A percentile compares a stretch with the other conserved stretches of the same genome.
Evolutionary conservation across 2,113 vertebrate genomes (phyloP).

Genomic region (Pavo muticus): DNA sequence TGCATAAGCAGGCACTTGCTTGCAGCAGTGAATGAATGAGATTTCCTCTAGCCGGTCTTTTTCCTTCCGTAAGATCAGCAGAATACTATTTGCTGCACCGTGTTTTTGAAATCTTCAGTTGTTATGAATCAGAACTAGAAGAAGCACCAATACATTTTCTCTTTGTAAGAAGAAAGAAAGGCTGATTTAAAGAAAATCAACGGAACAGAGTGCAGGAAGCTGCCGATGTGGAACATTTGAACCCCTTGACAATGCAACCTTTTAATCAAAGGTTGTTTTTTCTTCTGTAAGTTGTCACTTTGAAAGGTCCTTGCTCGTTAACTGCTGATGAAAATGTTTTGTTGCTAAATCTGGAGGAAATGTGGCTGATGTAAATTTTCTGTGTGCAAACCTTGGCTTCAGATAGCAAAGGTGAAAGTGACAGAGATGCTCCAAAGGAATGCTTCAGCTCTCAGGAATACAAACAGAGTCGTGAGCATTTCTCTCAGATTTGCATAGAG

Average conservation of each 20-base stretch:
- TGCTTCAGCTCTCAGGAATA: neutral
- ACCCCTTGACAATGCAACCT: neutral
- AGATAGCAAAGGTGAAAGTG: neutral
- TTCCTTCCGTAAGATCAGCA: neutral
- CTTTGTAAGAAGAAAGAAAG: neutral
- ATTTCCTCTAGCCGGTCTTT: neutral
- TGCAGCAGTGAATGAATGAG: neutral
- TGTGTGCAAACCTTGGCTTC: slow-evolving; percentile 17
- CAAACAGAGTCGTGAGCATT: neutral
- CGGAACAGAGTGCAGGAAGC: neutral
- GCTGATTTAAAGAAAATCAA: neutral
- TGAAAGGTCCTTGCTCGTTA: neutral
- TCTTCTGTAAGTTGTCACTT: neutral
- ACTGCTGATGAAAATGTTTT: neutral
- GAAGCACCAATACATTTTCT: neutral
- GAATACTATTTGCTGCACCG: neutral
- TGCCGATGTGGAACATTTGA: slow-evolving; percentile 6
- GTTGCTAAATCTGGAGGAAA: slow-evolving; percentile 8
- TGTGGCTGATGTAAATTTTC: neutral
- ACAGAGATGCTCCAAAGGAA: neutral
- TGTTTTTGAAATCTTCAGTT: neutral
- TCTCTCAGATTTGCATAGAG: slow-evolving; percentile 25
- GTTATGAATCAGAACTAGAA: neutral
- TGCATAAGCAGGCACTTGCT: neutral
- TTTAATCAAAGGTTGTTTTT: neutral